Percentiles rank a stretch among this genome's conserved stretches.
Evolutionary conservation across 2,888 invertebrate genomes (phyloP).

Genomic region (Tridacna gigas): DNA sequence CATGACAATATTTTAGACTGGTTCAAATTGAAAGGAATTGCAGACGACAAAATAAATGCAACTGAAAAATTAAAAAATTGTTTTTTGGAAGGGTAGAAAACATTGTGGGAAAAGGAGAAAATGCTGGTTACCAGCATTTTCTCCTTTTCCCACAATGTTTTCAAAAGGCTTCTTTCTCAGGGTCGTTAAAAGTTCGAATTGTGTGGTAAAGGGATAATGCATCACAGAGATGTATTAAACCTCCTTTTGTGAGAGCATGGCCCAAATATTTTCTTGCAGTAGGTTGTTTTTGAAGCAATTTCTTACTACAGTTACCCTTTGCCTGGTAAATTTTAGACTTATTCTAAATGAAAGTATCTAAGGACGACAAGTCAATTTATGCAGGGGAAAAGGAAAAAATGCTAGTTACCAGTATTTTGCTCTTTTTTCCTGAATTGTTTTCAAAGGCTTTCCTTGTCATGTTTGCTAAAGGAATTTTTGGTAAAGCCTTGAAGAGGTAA

Average conservation of each 20-base stretch:
- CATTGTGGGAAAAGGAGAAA: not conserved
- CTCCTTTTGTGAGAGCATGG: too few species aligned
- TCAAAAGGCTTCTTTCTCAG: not conserved
- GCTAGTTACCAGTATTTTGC: not conserved
- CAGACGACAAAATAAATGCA: too few species aligned
- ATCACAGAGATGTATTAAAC: too few species aligned
- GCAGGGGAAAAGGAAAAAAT: slow-evolving; percentile 5
- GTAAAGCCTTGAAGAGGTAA: too few species aligned
- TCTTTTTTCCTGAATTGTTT: not conserved
- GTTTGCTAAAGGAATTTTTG: too few species aligned
- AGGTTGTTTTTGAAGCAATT: too few species aligned
- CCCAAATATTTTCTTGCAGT: too few species aligned
- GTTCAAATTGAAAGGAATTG: too few species aligned
- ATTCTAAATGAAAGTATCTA: not conserved
- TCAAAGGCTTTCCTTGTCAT: not conserved
- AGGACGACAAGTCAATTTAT: too few species aligned
- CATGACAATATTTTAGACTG: too few species aligned
- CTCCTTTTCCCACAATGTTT: not conserved
- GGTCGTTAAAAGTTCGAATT: not conserved
- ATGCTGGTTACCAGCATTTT: not conserved
- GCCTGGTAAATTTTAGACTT: not conserved
- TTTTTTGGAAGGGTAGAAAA: too few species aligned
- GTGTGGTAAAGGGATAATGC: not conserved
- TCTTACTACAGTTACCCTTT: too few species aligned
- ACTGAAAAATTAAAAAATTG: not conserved